These are phyloP conservation scores for Ctenoplectra terminalis DNA, from an alignment of 1,140 invertebrate species.

Conservation along the genomic window DNA sequence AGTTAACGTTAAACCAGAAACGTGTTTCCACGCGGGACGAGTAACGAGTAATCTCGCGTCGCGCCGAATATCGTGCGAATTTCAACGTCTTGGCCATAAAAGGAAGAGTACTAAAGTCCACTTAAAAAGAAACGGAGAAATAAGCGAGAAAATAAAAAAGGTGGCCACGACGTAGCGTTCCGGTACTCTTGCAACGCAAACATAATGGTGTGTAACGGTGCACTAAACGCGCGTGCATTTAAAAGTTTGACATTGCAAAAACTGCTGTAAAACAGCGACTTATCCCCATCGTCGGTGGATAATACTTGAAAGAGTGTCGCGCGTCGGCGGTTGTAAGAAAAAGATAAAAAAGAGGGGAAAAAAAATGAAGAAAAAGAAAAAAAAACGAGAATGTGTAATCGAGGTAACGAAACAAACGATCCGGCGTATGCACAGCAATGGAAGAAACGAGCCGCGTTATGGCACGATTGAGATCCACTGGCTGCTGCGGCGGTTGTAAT, in stretches of 20 bases:
- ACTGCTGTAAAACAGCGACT: neutral
- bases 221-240: constrained; percentile 25
- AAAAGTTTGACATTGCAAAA: constrained; percentile 17
- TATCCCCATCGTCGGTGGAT: neutral
- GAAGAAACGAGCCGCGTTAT: constrained; percentile 57
- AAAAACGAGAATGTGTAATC: constrained; percentile 4
- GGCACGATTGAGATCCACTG: constrained; percentile 71
- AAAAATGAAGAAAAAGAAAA: neutral
- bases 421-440: constrained; percentile 40
- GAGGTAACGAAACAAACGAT: constrained; percentile 22
- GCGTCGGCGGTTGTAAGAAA: neutral
- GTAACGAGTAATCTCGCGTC: neutral
- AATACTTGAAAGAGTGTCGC: neutral
- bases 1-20: constrained; percentile 8
- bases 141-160: neutral
- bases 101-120: neutral
- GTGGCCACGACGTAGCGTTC: neutral
- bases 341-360: neutral
- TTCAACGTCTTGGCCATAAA: neutral
- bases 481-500: constrained; percentile 79
- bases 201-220: constrained; percentile 9
- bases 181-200: constrained; percentile 11
- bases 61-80: neutral
- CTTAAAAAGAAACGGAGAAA: neutral
- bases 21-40: neutral